Conservation (phyloP, 2,113 vertebrate genomes). For the Gambusia affinis region DNA sequence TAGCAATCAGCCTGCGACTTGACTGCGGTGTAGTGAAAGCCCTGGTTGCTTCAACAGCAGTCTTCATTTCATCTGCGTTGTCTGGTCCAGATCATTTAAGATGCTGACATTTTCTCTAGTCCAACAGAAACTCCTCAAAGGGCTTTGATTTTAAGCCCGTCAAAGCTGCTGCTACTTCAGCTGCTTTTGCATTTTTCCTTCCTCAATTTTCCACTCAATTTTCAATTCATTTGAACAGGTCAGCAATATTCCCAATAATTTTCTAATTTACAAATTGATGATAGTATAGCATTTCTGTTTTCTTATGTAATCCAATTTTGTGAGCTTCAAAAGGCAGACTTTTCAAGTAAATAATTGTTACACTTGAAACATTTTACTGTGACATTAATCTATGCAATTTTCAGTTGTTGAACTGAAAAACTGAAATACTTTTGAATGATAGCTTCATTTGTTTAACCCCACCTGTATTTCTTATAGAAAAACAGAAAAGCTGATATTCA, state of each 20-base stretch:
- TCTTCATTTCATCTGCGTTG: neutral
- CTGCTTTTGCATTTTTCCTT: neutral
- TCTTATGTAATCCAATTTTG: no score
- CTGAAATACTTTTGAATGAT: neutral
- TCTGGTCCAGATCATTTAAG: neutral
- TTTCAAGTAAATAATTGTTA: neutral
- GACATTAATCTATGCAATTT: neutral
- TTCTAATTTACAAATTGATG: neutral
- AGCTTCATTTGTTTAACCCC: neutral
- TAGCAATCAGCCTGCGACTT: neutral
- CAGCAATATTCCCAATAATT: no score
- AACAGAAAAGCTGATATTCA: slow-evolving; percentile 48
- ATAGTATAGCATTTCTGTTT: neutral
- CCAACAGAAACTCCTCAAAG: no score
- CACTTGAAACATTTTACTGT: neutral
- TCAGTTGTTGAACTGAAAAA: neutral
- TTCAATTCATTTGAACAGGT: neutral
- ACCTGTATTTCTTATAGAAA: slow-evolving; percentile 2
- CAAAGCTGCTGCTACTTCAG: no score
- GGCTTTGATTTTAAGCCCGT: no score
- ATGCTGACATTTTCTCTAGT: neutral
- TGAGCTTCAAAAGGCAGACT: neutral
- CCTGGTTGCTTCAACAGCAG: neutral
- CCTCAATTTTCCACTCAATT: neutral
- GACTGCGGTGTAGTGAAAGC: neutral